A percentile compares a stretch with the other conserved stretches of the same genome.
These are phyloP conservation scores for Dorcus hopei DNA, from an alignment of 2,888 invertebrate species.

Conservation along the genomic window DNA sequence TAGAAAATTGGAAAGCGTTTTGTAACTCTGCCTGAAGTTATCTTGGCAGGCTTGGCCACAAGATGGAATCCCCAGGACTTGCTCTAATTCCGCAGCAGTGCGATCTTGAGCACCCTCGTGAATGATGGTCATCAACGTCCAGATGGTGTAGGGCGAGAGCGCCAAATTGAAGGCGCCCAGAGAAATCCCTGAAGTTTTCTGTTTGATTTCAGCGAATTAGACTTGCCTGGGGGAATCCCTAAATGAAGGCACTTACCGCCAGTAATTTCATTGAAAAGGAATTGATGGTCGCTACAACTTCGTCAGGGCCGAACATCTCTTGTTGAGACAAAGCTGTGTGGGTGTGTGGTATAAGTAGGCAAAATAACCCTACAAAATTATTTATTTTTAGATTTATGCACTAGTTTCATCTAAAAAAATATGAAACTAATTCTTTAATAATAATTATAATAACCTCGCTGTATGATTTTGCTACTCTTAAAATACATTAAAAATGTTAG, in stretches of 20 bases:
- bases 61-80: slow-evolving; percentile 39
- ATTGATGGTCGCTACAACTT: slow-evolving; percentile 34
- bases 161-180: slow-evolving; percentile 52
- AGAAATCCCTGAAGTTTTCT: slow-evolving; percentile 36
- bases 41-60: not conserved
- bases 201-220: not conserved
- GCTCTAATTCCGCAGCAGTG: slow-evolving; percentile 54
- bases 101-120: slow-evolving; percentile 58
- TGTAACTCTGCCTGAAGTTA: slow-evolving; percentile 35
- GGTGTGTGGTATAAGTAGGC: too few relatives aligned
- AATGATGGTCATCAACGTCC: slow-evolving; percentile 60
- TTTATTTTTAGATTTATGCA: too few relatives aligned
- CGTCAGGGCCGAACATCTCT: too few relatives aligned
- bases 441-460: too few relatives aligned
- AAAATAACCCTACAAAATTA: too few relatives aligned
- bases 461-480: too few relatives aligned
- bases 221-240: too few relatives aligned
- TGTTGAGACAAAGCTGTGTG: too few relatives aligned
- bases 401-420: too few relatives aligned
- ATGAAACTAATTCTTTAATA: too few relatives aligned
- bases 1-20: slow-evolving; percentile 22
- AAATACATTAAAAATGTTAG: too few relatives aligned
- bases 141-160: slow-evolving; percentile 64
- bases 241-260: slow-evolving; percentile 28
- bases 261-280: slow-evolving; percentile 36